phyloP scores from a whole-genome alignment of 2,113 vertebrate species.

The Pelecanoides urinatrix region DNA sequence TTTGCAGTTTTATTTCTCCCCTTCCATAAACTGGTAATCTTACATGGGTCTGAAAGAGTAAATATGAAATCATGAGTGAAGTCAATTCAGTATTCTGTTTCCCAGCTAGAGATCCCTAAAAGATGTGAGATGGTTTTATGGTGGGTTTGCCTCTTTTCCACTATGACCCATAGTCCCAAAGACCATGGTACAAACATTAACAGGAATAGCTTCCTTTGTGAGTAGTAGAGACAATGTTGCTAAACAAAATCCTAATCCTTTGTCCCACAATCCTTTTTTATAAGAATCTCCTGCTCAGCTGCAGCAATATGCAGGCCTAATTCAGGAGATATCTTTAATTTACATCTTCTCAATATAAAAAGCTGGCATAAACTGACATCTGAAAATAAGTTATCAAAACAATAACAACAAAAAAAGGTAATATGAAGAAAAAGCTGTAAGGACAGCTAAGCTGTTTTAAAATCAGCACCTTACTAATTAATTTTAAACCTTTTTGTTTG shows the following conservation, averaged over 20 bases:
- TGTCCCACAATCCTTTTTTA: neutral
- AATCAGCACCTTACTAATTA: neutral
- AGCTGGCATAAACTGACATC: neutral
- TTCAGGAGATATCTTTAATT: neutral
- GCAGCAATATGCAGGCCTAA: neutral
- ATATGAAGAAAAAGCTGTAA: neutral
- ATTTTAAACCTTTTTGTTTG: neutral
- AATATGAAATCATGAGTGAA: neutral
- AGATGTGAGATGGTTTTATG: neutral
- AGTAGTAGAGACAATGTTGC: neutral
- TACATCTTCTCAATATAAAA: neutral
- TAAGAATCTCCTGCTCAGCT: neutral
- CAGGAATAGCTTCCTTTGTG: neutral
- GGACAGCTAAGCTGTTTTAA: neutral
- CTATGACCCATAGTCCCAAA: neutral
- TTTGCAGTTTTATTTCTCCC: neutral
- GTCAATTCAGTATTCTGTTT: neutral
- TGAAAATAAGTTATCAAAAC: neutral
- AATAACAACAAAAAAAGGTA: neutral
- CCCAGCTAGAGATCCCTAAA: neutral
- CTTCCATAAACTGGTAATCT: neutral
- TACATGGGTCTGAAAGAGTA: neutral
- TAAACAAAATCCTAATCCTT: neutral
- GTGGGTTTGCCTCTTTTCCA: neutral
- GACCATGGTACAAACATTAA: neutral